A percentile compares a stretch with the other conserved stretches of the same genome.
phyloP scores from a whole-genome alignment of 2,888 invertebrate genomes.

The Nowickia ferox region DNA sequence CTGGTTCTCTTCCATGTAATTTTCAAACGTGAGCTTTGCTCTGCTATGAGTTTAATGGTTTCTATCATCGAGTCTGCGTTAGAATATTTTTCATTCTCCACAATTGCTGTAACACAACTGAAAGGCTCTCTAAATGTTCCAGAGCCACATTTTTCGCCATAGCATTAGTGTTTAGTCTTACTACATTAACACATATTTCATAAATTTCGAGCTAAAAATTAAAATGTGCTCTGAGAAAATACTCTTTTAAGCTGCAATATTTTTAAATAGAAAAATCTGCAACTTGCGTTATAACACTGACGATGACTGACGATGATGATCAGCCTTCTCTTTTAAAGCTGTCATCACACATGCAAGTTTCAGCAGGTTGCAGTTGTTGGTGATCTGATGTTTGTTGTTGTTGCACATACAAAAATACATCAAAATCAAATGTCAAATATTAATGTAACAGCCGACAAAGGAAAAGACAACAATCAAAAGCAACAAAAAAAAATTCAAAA shows the following conservation, averaged over 20 bases:
- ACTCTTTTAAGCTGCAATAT: too few relatives aligned
- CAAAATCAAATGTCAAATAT: constrained; percentile 72
- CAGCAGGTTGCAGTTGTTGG: constrained; percentile 59
- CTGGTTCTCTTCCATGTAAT: too few relatives aligned
- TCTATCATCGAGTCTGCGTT: too few relatives aligned
- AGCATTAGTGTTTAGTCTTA: too few relatives aligned
- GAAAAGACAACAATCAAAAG: constrained; percentile 66
- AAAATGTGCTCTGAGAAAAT: background rate
- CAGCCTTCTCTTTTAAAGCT: constrained; percentile 47
- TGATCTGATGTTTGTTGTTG: constrained; percentile 52
- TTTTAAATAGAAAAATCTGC: background rate
- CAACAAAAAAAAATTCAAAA: constrained; percentile 5
- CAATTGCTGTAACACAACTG: too few relatives aligned
- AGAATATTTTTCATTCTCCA: too few relatives aligned
- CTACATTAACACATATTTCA: too few relatives aligned
- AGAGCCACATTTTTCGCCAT: too few relatives aligned
- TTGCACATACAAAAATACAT: constrained; percentile 63
- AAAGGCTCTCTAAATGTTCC: too few relatives aligned
- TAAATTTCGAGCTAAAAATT: background rate
- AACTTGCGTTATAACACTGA: constrained; percentile 49
- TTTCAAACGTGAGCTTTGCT: too few relatives aligned
- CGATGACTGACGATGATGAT: constrained; percentile 24
- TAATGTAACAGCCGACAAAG: constrained; percentile 72
- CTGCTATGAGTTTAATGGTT: too few relatives aligned
- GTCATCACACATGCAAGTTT: constrained; percentile 63